Base-by-base conservation (phyloP, 2,113 vertebrate species). In the Chelonoidis abingdonii region DNA sequence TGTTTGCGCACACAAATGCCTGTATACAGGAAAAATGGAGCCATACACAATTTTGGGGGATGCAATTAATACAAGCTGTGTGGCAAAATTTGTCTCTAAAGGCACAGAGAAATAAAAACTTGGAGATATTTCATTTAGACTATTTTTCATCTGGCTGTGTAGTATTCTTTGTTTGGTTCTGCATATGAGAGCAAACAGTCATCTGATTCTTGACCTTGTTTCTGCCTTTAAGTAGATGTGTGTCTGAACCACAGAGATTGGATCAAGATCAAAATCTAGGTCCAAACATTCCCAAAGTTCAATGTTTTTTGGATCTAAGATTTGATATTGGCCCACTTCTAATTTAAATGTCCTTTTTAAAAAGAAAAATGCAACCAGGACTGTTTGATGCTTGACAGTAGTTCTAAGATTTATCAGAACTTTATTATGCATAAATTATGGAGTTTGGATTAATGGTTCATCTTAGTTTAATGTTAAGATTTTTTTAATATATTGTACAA, bases 11-110 rank as follows among this genome's bases (percentile, higher is more conserved):
- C 49, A 53, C 31, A 80, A 52, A 53, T 22, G 79, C 17, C 25
- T 38, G 41, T 44, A 27, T 56, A 38, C 38, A 57, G 27, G 38
- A 16, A 21, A 38, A 59, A 41, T 6, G 69, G 59, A 4, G 16
- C 8, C 7, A 29, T 3, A 2, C 1, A 38, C 0, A 12, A 65
- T 0, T 12, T 31, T 2, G 1, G 49, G 2, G 31, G 14, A 89
- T n/a, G 35, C 4, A 82, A 79, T 19, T 7, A 90, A 17, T 19
- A 44, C 24, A 78, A 47, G 14, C 1, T 4, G 8, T n/a, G 47
- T 87, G 25, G 53, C 86, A 29, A 93, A 93, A 81, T 2, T 0
- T 1, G 2, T 29, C 3, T 1, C 38, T 47, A 84, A 86, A 91
- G 3, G 2, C 72, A 7, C 31, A 27, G 5, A 2, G 38, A 7